A percentile compares a stretch with the other conserved stretches of the same genome.
phyloP scores from a whole-genome alignment of 2,888 invertebrate species.

The Drosophila fungiperda region DNA sequence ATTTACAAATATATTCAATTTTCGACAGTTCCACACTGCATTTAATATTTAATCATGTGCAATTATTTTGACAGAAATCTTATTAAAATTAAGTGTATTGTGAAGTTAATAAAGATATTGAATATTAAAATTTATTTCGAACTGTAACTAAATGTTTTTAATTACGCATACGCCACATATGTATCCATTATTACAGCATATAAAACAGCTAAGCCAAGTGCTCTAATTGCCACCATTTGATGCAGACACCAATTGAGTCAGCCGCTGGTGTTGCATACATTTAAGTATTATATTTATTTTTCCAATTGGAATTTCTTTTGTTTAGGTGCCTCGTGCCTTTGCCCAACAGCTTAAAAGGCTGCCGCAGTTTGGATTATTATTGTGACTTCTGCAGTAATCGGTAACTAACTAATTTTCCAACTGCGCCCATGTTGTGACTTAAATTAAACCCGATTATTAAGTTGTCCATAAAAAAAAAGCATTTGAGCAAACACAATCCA shows the following conservation, averaged over 20 bases:
- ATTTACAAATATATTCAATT: background rate
- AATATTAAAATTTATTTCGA: background rate
- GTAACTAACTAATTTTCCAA: conserved; percentile 38
- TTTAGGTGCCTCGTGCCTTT: conserved; percentile 59
- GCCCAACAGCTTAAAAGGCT: conserved; percentile 64
- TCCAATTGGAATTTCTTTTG: background rate
- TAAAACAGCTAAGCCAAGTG: conserved; percentile 41
- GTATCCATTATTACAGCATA: background rate
- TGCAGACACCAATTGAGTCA: conserved; percentile 61
- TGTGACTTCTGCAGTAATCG: conserved; percentile 62
- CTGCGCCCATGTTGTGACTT: background rate
- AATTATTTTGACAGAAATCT: conserved; percentile 14
- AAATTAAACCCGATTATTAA: background rate
- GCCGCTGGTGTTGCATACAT: background rate
- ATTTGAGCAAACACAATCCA: background rate
- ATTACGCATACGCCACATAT: conserved; percentile 6
- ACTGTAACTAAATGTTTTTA: background rate
- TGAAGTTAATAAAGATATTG: conserved; percentile 15
- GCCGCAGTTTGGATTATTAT: conserved; percentile 59
- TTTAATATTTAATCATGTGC: conserved; percentile 7
- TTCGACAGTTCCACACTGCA: background rate
- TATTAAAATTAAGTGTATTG: conserved; percentile 1
- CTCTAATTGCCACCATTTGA: conserved; percentile 50
- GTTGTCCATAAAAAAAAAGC: background rate
- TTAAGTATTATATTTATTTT: background rate